phyloP scores from a whole-genome alignment of 2,888 invertebrate species.

The Bellardia bayeri region DNA sequence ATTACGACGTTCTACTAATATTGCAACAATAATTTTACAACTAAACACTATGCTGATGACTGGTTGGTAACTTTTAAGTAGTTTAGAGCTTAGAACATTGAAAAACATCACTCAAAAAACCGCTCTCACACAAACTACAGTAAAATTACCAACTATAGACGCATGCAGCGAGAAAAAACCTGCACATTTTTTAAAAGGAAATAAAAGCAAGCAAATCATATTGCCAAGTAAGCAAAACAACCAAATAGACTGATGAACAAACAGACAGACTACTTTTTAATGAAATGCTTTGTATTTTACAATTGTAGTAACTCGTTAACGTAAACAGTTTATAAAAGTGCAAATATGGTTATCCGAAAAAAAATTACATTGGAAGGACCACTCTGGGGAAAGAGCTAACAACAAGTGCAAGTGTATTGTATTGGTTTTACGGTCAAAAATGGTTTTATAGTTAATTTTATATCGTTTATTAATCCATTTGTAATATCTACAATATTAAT shows the following conservation, averaged over 20 bases:
- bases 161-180: neutral
- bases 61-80: constrained; percentile 51
- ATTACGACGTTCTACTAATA: constrained; percentile 43
- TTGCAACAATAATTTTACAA: constrained; percentile 23
- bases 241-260: neutral
- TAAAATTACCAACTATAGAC: neutral
- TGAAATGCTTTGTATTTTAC: neutral
- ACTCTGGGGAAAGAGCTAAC: neutral
- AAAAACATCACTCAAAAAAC: neutral
- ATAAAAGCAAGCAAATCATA: constrained; percentile 32
- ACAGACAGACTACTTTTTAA: neutral
- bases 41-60: neutral
- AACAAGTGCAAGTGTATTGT: no score
- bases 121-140: constrained; percentile 6
- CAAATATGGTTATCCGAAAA: neutral
- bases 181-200: constrained; percentile 18
- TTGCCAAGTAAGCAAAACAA: constrained; percentile 25
- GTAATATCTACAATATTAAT: no score
- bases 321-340: neutral
- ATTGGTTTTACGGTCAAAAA: no score
- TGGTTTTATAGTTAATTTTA: no score
- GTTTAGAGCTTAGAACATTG: constrained; percentile 23
- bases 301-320: neutral
- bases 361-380: neutral
- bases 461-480: no score